These are phyloP conservation scores for Pandemis heparana DNA, from an alignment of 2,888 invertebrate genomes.

Conservation along the genomic window DNA sequence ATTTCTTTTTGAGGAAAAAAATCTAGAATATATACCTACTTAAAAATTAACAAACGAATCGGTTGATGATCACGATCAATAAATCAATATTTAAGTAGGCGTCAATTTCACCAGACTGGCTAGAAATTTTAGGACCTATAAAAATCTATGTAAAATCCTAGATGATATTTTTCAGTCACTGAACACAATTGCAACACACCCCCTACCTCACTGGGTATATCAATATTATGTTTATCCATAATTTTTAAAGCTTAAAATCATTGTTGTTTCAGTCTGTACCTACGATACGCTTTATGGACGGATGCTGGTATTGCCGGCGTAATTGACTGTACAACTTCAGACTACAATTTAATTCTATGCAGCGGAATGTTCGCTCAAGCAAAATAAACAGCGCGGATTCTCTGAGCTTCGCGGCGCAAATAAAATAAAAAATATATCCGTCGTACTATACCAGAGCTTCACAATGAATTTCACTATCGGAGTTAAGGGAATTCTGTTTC, in stretches of 20 bases:
- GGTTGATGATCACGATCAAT: too few relatives aligned
- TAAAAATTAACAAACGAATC: too few relatives aligned
- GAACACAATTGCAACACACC: too few relatives aligned
- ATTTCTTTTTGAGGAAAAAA: too few relatives aligned
- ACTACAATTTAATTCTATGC: conserved; percentile 16
- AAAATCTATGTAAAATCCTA: too few relatives aligned
- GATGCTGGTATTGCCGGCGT: conserved; percentile 6
- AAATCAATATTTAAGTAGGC: too few relatives aligned
- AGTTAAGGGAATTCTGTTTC: not conserved
- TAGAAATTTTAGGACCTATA: too few relatives aligned
- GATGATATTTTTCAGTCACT: too few relatives aligned
- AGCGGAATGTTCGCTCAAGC: conserved; percentile 11
- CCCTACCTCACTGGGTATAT: too few relatives aligned
- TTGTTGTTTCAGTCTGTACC: conserved; percentile 6
- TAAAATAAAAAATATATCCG: conserved; percentile 11
- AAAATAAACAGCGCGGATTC: conserved; percentile 26
- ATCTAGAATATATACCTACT: too few relatives aligned
- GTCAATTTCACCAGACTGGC: too few relatives aligned
- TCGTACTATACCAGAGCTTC: not conserved
- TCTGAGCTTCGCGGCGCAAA: conserved; percentile 2
- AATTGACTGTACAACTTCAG: conserved; percentile 20
- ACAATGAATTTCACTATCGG: conserved; percentile 17
- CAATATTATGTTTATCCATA: not conserved
- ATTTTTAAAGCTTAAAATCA: not conserved
- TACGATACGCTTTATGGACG: conserved; percentile 15